Base-by-base conservation (phyloP, 2,113 vertebrate species). In the Spea multiplicata region DNA sequence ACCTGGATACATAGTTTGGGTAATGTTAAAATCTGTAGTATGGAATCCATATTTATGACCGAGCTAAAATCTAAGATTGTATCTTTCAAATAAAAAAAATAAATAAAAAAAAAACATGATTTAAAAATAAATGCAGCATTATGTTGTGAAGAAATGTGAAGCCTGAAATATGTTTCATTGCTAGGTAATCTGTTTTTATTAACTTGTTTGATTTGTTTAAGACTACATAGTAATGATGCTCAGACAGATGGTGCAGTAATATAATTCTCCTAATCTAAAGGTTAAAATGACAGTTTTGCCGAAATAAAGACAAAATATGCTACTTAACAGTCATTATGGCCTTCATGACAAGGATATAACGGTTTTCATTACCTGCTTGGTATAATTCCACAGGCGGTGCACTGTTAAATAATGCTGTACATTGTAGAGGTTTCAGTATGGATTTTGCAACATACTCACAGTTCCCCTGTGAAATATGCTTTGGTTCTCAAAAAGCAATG, bases 211-310 rank as follows among this genome's bases (percentile, higher is more conserved):
- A 80, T 80, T 80, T 80, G 78, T 80, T 80, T 80, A 80, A 80
- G 78, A 74, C 71, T 79, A 75, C 76, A 78, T 66, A 49, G 52
- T 66, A 78, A 71, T 82, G 71, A 77, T 76, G 57, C 71, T 76
- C 57, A 75, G 50, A 84, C 65, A 82, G 82, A 78, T 7, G 61
- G 50, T 8, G 49, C 6, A 75, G 30, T 61, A 87, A 85, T 53
- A 55, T 13, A 82, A 81, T 47, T 80, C 82, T 47, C 47, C 72
- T 81, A 83, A 86, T 84, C 59, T 82, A 86, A 86, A 82, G 48
- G 73, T 71, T 8, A 82, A 77, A 82, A 84, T 82, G 67, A 87
- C 48, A 83, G 80, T 85, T 44, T 16, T 76, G 16, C 84, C 74
- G 83, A 86, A 81, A 62, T 44, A 75, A 16, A 82, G 72, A 83